These are phyloP conservation scores for Drosophila quasianomalipes DNA, from an alignment of 2,888 invertebrate genomes.

Conservation along the genomic window DNA sequence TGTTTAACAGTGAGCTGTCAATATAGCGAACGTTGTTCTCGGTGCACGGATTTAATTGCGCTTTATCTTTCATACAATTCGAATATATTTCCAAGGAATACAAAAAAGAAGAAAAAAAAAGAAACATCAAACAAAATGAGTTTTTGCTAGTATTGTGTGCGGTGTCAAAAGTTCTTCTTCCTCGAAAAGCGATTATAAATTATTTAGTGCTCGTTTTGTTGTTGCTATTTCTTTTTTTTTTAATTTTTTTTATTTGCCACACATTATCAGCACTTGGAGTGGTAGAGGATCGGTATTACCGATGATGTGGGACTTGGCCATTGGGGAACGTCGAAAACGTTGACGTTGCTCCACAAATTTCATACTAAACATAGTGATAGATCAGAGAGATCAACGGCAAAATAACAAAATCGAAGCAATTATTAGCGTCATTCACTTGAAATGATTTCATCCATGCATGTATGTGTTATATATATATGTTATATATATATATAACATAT, in stretches of 20 bases:
- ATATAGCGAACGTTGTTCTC: background rate
- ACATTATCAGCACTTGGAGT: conserved; percentile 20
- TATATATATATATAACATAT: background rate
- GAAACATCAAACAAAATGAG: background rate
- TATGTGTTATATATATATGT: background rate
- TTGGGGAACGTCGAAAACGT: conserved; percentile 34
- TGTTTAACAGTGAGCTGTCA: background rate
- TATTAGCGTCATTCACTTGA: conserved; percentile 39
- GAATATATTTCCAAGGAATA: background rate
- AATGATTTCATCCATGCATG: background rate
- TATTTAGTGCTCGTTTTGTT: conserved; percentile 8
- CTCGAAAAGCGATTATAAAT: conserved; percentile 7
- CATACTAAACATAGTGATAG: conserved; percentile 18
- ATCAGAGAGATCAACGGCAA: conserved; percentile 51
- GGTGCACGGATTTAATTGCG: background rate
- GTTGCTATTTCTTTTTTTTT: background rate
- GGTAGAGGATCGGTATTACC: conserved; percentile 5
- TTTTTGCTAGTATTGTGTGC: background rate
- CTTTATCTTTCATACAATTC: background rate
- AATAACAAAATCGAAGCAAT: conserved; percentile 42
- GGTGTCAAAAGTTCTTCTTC: conserved; percentile 10
- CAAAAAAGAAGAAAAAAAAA: too few species aligned
- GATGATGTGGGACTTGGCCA: conserved; percentile 72
- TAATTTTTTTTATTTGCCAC: background rate
- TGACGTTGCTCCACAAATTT: conserved; percentile 22